Evolutionary conservation across 2,888 invertebrate species (phyloP).

Genomic region (Lithophane semibrunnea): DNA sequence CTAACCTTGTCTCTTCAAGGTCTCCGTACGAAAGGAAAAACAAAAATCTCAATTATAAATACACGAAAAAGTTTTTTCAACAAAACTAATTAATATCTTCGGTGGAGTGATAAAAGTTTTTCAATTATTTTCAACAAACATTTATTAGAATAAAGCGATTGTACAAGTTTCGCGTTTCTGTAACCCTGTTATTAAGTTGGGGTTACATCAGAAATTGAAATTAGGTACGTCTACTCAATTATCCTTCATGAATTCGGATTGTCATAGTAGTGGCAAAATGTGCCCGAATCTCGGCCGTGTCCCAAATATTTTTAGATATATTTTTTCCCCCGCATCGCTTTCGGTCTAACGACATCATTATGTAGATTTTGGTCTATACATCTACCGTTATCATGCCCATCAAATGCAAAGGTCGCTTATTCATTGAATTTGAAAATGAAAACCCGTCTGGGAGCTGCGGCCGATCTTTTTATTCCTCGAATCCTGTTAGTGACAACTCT

Average conservation of each 20-base stretch:
- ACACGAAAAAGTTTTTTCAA: conserved; percentile 35
- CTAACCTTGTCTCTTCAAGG: conserved; percentile 69
- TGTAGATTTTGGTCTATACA: conserved; percentile 74
- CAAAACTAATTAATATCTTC: conserved; percentile 59
- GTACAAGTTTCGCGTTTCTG: conserved; percentile 45
- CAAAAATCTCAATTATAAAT: conserved; percentile 24
- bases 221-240: conserved; percentile 48
- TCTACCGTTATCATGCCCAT: conserved; percentile 64
- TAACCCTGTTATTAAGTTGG: conserved; percentile 56
- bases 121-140: conserved; percentile 60
- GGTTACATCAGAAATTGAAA: conserved; percentile 63
- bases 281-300: conserved; percentile 34
- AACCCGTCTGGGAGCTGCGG: conserved; percentile 60
- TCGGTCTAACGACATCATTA: conserved; percentile 75
- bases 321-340: conserved; percentile 50
- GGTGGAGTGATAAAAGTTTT: conserved; percentile 59
- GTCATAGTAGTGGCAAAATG: conserved; percentile 43
- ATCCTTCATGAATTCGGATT: conserved; percentile 47
- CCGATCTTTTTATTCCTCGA: conserved; percentile 36
- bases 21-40: conserved; percentile 40
- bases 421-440: conserved; percentile 60
- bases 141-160: conserved; percentile 56
- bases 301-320: conserved; percentile 58
- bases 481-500: conserved; percentile 57
- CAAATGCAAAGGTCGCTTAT: conserved; percentile 69